Conservation (phyloP, 2,888 invertebrate species). For the Buathra laborator region DNA sequence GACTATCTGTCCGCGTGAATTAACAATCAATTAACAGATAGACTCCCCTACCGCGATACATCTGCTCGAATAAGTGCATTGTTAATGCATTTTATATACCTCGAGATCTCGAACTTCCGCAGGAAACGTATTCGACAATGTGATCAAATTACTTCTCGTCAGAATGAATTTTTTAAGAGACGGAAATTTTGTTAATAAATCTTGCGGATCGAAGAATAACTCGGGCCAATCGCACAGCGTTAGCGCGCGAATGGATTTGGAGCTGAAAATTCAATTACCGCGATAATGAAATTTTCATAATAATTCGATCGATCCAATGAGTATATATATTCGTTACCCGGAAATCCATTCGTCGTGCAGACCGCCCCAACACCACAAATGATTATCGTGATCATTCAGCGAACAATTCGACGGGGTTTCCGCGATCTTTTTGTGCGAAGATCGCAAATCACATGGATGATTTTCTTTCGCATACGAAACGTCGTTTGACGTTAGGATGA, state of each 20-base stretch:
- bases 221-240: conserved; percentile 77
- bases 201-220: conserved; percentile 76
- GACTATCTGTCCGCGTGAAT: conserved; percentile 77
- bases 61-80: not conserved
- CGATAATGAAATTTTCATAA: not conserved
- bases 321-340: conserved; percentile 44
- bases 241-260: conserved; percentile 65
- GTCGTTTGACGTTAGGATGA: conserved; percentile 16
- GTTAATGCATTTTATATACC: conserved; percentile 72
- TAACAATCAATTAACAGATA: conserved; percentile 16
- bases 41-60: conserved; percentile 6
- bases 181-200: conserved; percentile 75
- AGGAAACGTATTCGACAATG: conserved; percentile 75
- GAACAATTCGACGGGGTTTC: conserved; percentile 55
- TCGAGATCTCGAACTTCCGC: conserved; percentile 73
- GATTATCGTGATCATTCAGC: conserved; percentile 64
- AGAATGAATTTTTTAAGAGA: conserved; percentile 76
- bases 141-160: conserved; percentile 76
- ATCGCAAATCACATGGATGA: conserved; percentile 47
- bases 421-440: not conserved
- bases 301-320: not conserved
- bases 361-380: conserved; percentile 74
- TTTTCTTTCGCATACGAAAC: conserved; percentile 41
- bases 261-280: conserved; percentile 36
- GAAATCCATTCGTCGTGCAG: conserved; percentile 66